Conservation (phyloP, 2,888 invertebrate genomes). For the Tortricodes alternella region DNA sequence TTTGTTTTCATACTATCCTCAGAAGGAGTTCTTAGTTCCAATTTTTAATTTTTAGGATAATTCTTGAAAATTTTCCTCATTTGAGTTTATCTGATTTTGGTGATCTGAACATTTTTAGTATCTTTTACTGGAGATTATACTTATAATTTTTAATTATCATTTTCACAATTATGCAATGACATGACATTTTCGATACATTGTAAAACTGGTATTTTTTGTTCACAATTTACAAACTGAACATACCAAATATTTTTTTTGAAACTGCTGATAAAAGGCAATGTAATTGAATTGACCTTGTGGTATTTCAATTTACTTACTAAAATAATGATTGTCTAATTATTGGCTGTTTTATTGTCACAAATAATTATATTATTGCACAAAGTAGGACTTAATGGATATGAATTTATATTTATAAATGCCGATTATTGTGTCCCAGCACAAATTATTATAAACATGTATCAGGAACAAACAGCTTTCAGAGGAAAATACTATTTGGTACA, state of each 20-base stretch:
- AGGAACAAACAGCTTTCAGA: too few species aligned
- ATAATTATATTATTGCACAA: constrained; percentile 7
- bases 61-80: background rate
- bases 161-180: constrained; percentile 5
- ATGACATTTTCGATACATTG: constrained; percentile 8
- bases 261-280: background rate
- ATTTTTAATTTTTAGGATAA: constrained; percentile 7
- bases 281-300: background rate
- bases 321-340: constrained; percentile 3
- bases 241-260: too few species aligned
- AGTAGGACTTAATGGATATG: constrained; percentile 1
- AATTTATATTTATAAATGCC: constrained; percentile 2
- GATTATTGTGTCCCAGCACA: too few species aligned
- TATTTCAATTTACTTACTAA: constrained; percentile 10
- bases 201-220: background rate
- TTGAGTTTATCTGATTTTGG: background rate
- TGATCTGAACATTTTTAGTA: constrained; percentile 2
- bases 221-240: background rate
- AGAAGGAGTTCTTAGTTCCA: constrained; percentile 13
- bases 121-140: constrained; percentile 18
- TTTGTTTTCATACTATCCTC: background rate
- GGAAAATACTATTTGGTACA: too few species aligned
- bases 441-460: background rate
- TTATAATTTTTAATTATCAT: background rate
- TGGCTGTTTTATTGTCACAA: constrained; percentile 17